Evolutionary conservation across 2,888 invertebrate genomes (phyloP).

Genomic region (Zaprionus lineosus): DNA sequence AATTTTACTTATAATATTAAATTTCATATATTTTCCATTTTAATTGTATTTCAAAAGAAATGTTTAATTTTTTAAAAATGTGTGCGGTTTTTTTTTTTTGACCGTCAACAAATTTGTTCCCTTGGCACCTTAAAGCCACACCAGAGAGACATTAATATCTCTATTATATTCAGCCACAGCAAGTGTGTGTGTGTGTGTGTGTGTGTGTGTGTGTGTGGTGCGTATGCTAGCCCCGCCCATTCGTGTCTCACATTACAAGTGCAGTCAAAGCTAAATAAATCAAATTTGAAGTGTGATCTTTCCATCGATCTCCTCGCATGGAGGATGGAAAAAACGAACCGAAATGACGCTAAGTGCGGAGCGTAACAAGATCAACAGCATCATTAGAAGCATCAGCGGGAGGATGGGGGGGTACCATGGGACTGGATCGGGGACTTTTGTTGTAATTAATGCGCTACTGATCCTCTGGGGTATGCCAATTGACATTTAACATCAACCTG

Average conservation of each 20-base stretch:
- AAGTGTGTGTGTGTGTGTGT: conserved; percentile 26
- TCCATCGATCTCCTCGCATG: too few relatives aligned
- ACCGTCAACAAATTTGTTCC: too few relatives aligned
- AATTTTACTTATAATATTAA: too few relatives aligned
- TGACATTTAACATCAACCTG: conserved; percentile 79
- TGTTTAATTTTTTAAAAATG: too few relatives aligned
- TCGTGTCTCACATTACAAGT: conserved; percentile 61
- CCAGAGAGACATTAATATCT: not conserved
- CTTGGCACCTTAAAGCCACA: conserved; percentile 6
- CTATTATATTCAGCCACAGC: not conserved
- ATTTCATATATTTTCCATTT: too few relatives aligned
- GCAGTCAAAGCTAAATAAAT: conserved; percentile 71
- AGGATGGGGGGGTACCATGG: not conserved
- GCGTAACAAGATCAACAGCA: conserved; percentile 72
- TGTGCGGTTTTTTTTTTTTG: too few relatives aligned
- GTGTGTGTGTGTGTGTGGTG: conserved; percentile 20
- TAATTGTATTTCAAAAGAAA: too few relatives aligned
- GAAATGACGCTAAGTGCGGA: conserved; percentile 60
- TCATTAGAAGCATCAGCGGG: conserved; percentile 59
- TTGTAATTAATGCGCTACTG: conserved; percentile 69
- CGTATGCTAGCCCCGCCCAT: conserved; percentile 7
- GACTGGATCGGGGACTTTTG: conserved; percentile 7
- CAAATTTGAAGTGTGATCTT: conserved; percentile 53
- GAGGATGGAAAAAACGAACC: not conserved
- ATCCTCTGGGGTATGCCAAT: conserved; percentile 76